Percentiles rank a stretch among this genome's conserved stretches.
Evolutionary conservation across 2,888 invertebrate genomes (phyloP).

Genomic region (Melieria crassipennis): DNA sequence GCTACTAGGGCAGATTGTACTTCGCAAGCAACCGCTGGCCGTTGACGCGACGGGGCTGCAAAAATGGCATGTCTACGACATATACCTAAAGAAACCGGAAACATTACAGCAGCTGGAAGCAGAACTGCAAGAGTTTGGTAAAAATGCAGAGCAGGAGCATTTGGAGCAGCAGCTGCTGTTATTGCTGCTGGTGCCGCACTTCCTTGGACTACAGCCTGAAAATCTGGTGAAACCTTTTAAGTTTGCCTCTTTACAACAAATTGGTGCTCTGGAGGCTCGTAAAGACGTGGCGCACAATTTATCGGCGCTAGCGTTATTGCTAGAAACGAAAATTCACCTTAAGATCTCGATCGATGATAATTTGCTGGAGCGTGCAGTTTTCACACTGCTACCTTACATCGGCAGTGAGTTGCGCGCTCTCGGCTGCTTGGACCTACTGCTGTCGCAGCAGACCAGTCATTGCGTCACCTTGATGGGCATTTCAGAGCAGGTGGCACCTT

Average conservation of each 20-base stretch:
- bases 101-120: constrained; percentile 50
- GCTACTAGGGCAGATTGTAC: constrained; percentile 74
- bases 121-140: not conserved
- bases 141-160: constrained; percentile 47
- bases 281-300: constrained; percentile 51
- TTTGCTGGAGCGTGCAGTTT: constrained; percentile 31
- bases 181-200: constrained; percentile 56
- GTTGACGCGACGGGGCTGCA: constrained; percentile 71
- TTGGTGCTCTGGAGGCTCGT: constrained; percentile 19
- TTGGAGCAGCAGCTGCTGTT: constrained; percentile 61
- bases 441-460: constrained; percentile 47
- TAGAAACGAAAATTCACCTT: constrained; percentile 72
- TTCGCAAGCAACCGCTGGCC: constrained; percentile 74
- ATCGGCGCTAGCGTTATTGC: constrained; percentile 69
- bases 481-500: constrained; percentile 67
- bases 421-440: constrained; percentile 58
- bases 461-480: not conserved
- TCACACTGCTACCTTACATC: constrained; percentile 41
- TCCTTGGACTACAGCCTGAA: constrained; percentile 47
- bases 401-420: constrained; percentile 57
- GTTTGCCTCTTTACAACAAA: constrained; percentile 28
- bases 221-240: constrained; percentile 38
- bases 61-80: constrained; percentile 75
- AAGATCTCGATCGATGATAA: constrained; percentile 49
- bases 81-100: constrained; percentile 68